Conservation (phyloP, 2,797 vertebrate species). For the Pseudochirops corinnae region DNA sequence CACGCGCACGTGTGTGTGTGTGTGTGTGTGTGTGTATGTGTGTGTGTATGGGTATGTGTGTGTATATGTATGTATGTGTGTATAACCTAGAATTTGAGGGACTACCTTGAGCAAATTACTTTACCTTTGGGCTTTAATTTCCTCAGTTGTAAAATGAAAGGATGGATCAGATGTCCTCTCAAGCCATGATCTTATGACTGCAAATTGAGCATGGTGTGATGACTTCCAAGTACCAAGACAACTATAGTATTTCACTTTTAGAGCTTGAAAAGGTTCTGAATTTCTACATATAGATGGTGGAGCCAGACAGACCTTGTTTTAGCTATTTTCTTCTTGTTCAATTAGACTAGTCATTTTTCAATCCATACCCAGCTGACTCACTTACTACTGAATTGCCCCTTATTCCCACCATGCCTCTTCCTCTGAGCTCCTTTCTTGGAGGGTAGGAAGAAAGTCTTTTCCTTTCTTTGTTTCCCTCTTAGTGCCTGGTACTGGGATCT, state of each 20-base stretch:
- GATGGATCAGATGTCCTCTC: background rate
- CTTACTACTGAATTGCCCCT: conserved; percentile 54
- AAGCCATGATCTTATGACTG: background rate
- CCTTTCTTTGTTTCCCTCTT: conserved; percentile 28
- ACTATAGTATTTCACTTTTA: background rate
- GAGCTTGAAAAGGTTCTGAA: background rate
- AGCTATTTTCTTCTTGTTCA: conserved; percentile 15
- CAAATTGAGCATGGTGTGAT: background rate
- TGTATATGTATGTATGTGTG: no score
- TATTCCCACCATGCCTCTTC: conserved; percentile 37
- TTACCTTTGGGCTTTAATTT: background rate
- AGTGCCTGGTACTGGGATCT: background rate
- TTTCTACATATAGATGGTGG: background rate
- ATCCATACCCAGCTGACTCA: conserved; percentile 4
- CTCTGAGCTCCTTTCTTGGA: conserved; percentile 9
- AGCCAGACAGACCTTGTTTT: background rate
- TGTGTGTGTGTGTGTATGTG: no score
- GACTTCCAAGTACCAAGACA: conserved; percentile 31
- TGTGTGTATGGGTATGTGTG: background rate
- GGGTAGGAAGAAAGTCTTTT: background rate
- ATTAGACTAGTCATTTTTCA: conserved; percentile 49
- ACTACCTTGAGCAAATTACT: background rate
- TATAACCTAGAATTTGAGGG: conserved; percentile 1
- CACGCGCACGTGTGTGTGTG: background rate
- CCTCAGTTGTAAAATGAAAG: background rate